Base-by-base conservation (phyloP, 2,888 invertebrate species). In the Mechanitis mazaeus region DNA sequence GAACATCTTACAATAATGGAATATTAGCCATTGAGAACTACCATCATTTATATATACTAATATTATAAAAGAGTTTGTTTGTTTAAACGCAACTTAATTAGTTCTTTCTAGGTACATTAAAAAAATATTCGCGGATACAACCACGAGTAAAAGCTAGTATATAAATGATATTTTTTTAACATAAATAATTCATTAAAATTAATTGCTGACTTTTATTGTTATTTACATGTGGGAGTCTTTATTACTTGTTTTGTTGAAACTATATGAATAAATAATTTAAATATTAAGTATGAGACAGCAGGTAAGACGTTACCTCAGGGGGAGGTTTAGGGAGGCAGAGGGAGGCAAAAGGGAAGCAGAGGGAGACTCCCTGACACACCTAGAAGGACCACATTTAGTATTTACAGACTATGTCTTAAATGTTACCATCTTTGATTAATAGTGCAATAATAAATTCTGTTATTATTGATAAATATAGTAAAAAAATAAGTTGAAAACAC, bases 1-100 rank as follows among this genome's bases (percentile, higher is more conserved):
- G 68, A 83, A 84, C 87, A 56, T 79, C 81, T 83, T 70, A 77
- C 78, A 78, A 77, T 80, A 79, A 80, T 71, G 74, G 76, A 75
- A 50, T 50, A 50, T 31, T 28, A 31, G 31, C 71, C 75, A 79
- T 78, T 70, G 72, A 73, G 74, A 77, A 69, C n/a, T n/a, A 31
- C 50, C 50, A 50, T 50, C 50, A 50, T 50, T 31, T 31, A 28
- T n/a, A 31, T 42, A 42, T 42, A 42, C 9, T 9, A 42, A 2
- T 9, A 42, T 42, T 9, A 1, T 42, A 42, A 11, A 9, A 9
- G 2, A 9, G 31, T 11, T n/a, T 31, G 50, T 31, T 50, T 50
- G 50, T 50, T 31, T 50, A 31, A 31, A 3, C 9, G 20, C 20
- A 35, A 35, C 6, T 35, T 35, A 35, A 35, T 5, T 35, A 35